phyloP scores from a whole-genome alignment of 2,888 invertebrate genomes.

The Drosophila parthenogenetica region DNA sequence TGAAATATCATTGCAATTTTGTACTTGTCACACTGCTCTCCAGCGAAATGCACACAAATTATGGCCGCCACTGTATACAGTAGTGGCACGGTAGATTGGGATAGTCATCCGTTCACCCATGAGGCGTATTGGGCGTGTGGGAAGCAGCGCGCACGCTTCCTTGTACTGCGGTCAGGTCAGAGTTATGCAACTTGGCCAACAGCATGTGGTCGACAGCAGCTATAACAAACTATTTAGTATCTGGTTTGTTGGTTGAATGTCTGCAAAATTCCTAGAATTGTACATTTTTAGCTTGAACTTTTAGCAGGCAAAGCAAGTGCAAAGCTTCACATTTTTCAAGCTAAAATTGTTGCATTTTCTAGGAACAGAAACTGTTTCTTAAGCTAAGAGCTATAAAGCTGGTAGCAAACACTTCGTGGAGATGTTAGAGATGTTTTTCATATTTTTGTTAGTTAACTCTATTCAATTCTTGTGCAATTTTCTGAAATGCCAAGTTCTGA shows the following conservation, averaged over 20 bases:
- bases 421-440: too few relatives aligned
- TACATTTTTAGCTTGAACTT: neutral
- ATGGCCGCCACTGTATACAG: conserved; percentile 13
- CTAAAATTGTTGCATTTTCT: neutral
- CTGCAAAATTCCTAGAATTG: conserved; percentile 7
- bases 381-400: too few relatives aligned
- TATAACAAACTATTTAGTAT: conserved; percentile 16
- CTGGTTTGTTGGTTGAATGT: neutral
- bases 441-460: too few relatives aligned
- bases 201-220: conserved; percentile 11
- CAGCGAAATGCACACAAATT: conserved; percentile 47
- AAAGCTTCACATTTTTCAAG: neutral
- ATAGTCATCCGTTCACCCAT: neutral
- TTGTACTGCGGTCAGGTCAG: neutral
- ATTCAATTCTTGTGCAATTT: too few relatives aligned
- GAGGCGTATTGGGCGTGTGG: neutral
- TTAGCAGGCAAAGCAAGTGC: neutral
- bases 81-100: neutral
- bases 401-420: too few relatives aligned
- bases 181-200: conserved; percentile 44
- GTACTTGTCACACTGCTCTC: conserved; percentile 28
- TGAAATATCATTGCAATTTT: conserved; percentile 32
- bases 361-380: too few relatives aligned
- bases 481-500: too few relatives aligned
- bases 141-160: neutral